phyloP scores from a whole-genome alignment of 2,888 invertebrate genomes.

The Calameuta filiformis region DNA sequence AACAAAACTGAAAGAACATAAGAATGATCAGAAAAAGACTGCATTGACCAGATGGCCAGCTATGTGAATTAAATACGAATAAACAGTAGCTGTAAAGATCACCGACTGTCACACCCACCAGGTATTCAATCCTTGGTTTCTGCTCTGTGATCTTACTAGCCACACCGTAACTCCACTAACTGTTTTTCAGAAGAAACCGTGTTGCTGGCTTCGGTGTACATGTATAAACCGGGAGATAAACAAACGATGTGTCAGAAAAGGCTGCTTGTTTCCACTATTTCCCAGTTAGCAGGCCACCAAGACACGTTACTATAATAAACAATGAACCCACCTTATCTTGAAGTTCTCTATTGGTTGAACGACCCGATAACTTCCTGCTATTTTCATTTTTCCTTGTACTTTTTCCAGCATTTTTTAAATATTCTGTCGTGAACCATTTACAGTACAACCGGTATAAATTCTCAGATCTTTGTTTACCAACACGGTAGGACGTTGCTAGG shows the following conservation, averaged over 20 bases:
- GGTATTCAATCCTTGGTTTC: neutral
- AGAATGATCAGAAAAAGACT: conserved; percentile 21
- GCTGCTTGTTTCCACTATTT: neutral
- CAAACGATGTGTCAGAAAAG: neutral
- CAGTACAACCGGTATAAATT: neutral
- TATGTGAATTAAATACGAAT: conserved; percentile 3
- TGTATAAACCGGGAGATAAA: conserved; percentile 7
- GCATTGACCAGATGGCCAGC: conserved; percentile 15
- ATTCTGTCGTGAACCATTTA: neutral
- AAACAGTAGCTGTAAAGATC: neutral
- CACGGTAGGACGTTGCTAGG: neutral
- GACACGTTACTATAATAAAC: neutral
- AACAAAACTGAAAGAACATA: conserved; percentile 23
- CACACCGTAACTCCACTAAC: neutral
- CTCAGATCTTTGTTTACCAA: neutral
- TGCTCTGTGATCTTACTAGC: neutral
- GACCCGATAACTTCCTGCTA: conserved; percentile 55
- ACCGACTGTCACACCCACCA: neutral
- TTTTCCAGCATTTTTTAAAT: conserved; percentile 37
- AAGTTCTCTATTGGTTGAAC: conserved; percentile 57
- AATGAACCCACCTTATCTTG: conserved; percentile 47
- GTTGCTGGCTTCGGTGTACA: neutral
- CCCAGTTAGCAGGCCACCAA: conserved; percentile 23
- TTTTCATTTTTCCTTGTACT: conserved; percentile 47
- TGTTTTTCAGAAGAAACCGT: neutral